Conservation (phyloP, 2,888 invertebrate genomes). For the Napeogenes sylphis region DNA sequence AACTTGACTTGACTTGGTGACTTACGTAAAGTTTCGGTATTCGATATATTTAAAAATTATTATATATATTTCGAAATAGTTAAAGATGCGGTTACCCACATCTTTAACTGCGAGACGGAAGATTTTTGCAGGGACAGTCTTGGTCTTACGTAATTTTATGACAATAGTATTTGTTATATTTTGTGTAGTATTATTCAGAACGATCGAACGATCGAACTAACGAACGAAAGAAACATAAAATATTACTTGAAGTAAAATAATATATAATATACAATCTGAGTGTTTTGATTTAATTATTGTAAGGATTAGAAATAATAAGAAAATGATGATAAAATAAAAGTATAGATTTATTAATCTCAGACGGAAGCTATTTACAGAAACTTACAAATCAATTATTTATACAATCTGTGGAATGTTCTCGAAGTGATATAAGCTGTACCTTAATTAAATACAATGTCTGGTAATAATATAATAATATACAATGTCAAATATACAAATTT, state of each 20-base stretch:
- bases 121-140: too few species aligned
- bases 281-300: neutral
- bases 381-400: constrained; percentile 29
- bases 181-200: too few species aligned
- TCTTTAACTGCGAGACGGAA: too few species aligned
- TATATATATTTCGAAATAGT: too few species aligned
- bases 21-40: too few species aligned
- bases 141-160: too few species aligned
- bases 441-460: neutral
- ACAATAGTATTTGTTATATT: too few species aligned
- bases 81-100: too few species aligned
- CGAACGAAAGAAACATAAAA: too few species aligned
- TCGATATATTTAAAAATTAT: too few species aligned
- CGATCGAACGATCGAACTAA: too few species aligned
- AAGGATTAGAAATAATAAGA: constrained; percentile 7
- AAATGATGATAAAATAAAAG: constrained; percentile 14
- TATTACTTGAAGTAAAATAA: neutral
- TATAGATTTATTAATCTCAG: constrained; percentile 17
- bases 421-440: constrained; percentile 30
- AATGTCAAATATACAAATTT: constrained; percentile 4
- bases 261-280: neutral
- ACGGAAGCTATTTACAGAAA: constrained; percentile 36
- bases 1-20: too few species aligned
- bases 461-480: neutral
- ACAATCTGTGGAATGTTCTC: constrained; percentile 34